These are phyloP conservation scores for Darevskia nairensis DNA, from an alignment of 2,797 vertebrate species.

Conservation along the genomic window DNA sequence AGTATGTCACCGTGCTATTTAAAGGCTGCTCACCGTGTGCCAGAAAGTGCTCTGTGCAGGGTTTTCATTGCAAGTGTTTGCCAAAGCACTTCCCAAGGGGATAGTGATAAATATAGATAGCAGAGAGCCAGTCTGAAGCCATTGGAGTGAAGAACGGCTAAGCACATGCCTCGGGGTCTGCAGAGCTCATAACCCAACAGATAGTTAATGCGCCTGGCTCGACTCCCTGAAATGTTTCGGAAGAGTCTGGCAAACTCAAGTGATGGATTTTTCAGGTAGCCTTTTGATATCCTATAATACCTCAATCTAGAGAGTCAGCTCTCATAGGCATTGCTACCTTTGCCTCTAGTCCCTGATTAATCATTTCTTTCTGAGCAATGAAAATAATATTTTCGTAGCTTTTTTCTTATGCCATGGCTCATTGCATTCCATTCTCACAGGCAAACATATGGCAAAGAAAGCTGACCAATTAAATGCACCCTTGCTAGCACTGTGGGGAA, in stretches of 20 bases:
- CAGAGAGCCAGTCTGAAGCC: constrained; percentile 62
- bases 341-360: constrained; percentile 57
- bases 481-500: neutral
- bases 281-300: constrained; percentile 45
- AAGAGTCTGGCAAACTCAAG: constrained; percentile 58
- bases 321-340: constrained; percentile 37
- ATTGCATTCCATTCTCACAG: neutral
- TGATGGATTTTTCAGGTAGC: constrained; percentile 69
- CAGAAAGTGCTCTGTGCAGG: constrained; percentile 71
- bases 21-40: constrained; percentile 67
- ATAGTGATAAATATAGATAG: constrained; percentile 75
- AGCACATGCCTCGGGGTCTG: constrained; percentile 61
- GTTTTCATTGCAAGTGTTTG: constrained; percentile 73
- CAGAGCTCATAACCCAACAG: constrained; percentile 68
- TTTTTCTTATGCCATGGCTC: constrained; percentile 4
- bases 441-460: neutral
- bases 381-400: neutral
- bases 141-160: constrained; percentile 44
- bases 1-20: constrained; percentile 73
- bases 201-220: constrained; percentile 56
- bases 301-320: neutral
- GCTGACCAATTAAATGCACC: neutral
- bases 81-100: constrained; percentile 75
- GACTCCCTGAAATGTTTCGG: constrained; percentile 41
- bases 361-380: constrained; percentile 26